Base-by-base conservation (phyloP, 2,113 vertebrate genomes). In the Oncorhynchus mykiss region DNA sequence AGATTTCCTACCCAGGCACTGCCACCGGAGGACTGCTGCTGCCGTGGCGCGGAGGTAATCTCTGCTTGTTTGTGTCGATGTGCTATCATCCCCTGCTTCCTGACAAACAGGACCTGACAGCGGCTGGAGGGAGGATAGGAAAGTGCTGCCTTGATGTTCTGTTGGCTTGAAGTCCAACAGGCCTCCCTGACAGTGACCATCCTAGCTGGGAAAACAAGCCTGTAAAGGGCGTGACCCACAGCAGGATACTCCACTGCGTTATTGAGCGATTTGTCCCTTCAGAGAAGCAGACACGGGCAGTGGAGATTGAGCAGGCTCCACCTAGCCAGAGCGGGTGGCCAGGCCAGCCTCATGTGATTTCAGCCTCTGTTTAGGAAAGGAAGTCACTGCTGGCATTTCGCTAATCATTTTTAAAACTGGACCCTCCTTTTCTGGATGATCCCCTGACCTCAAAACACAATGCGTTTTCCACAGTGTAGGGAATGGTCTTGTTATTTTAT, bases 71-170 rank as follows among this genome's bases (percentile, higher is more conserved):
- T 93, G 88, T 81, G 75, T 60, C 81, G 77, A 83, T 59, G 68
- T 88, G 88, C 88, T 90, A 92, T 93, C 91, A 84, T 90, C 87
- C 85, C 84, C 88, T 86, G 87, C 89, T 93, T 93, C 92, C 92
- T 90, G 90, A 92, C 88, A 92, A 93, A 93, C 91, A 92, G 92
- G 92, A 93, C 91, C 88, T 59, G 86, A 82, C 86, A 85, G 81
- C 83, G 84, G 84, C 65, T 82, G 91, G 91, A 89, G 86, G 87
- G 87, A 88, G 87, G 83, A 72, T 88, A 85, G 91, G 88, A 91
- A 92, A 90, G 88, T 90, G 88, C 73, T 84, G 79, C 88, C 88
- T 91, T 87, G 84, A 90, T 90, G 88, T 90, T 90, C 84, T 80
- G 86, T 85, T 90, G 85, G 91, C 83, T 85, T 78, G 84, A 90